Base-by-base conservation (phyloP, 2,888 invertebrate species). In the Hololepta plana region DNA sequence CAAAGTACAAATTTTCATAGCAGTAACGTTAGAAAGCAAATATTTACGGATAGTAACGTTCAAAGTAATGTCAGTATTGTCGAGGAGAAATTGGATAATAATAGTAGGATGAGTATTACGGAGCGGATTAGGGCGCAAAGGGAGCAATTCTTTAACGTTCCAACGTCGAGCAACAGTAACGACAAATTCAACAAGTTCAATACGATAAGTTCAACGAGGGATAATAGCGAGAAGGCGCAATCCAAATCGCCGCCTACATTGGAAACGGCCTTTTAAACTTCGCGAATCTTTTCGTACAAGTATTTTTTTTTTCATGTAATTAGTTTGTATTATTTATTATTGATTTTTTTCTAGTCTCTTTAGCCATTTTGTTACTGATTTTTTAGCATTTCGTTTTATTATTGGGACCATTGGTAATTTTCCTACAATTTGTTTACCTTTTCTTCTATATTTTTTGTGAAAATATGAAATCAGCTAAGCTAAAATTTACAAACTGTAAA, bases 221-320 rank as follows among this genome's bases (percentile, higher is more conserved):
- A 19, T 14, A 28, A 15, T n/a, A 28, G 15, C n/a, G 28, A 32
- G 8, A 15, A 20, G 13, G 12, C 24, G 9, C 20, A 25, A 9
- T 8, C 33, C 2, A 37, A 29, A 27, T 51, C 62, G 21, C 64
- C 65, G 9, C 59, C 61, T 22, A 63, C 69, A 7, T 53, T 70
- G 40, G 70, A 71, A 58, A 71, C 70, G 32, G 67, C 70, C 32
- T 68, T 71, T 44, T 54, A 49, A 32, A n/a, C n/a, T 20, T 28
- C 5, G 16, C 13, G 7, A 27, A 13, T 13, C 23, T 13, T 27
- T n/a, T n/a, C n/a, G n/a, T n/a, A n/a, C n/a, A n/a, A n/a, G n/a
- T n/a, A n/a, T n/a, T n/a, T n/a, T n/a, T n/a, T n/a, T n/a, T n/a
- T n/a, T n/a, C n/a, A n/a, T n/a, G n/a, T n/a, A n/a, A n/a, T n/a